Evolutionary conservation across 2,888 invertebrate species (phyloP).

Genomic region (Xestia ashworthii): DNA sequence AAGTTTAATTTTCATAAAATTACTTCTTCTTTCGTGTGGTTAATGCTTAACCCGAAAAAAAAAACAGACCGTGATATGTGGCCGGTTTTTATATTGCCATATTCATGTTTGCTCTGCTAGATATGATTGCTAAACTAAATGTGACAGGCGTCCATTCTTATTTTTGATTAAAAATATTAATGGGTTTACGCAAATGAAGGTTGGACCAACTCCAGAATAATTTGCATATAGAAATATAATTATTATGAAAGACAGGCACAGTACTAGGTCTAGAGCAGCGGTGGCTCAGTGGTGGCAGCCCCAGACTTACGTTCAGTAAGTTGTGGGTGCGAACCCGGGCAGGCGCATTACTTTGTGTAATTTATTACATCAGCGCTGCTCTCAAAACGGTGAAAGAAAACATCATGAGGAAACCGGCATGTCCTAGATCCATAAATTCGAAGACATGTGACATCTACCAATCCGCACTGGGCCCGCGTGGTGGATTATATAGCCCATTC

Average conservation of each 20-base stretch:
- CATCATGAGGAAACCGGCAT: no score
- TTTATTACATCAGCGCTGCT: no score
- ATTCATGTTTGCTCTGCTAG: not conserved
- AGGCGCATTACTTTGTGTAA: no score
- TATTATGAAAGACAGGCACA: not conserved
- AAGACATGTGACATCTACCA: no score
- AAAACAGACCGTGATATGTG: not conserved
- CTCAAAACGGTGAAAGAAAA: no score
- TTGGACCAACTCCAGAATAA: not conserved
- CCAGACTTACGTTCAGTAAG: no score
- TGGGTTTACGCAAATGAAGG: not conserved
- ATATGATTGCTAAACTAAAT: conserved; percentile 8
- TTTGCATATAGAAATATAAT: not conserved
- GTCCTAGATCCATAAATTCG: no score
- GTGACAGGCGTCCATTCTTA: not conserved
- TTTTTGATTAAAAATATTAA: not conserved
- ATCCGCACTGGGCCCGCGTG: no score
- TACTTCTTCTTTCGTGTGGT: not conserved
- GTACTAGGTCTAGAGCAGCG: no score
- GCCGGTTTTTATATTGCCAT: not conserved
- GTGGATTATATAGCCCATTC: no score
- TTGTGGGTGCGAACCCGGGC: no score
- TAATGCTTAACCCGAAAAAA: not conserved
- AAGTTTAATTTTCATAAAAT: not conserved
- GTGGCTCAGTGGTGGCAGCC: no score